These are phyloP conservation scores for Pipistrellus pygmaeus DNA, from an alignment of 2,797 vertebrate genomes.

Conservation along the genomic window DNA sequence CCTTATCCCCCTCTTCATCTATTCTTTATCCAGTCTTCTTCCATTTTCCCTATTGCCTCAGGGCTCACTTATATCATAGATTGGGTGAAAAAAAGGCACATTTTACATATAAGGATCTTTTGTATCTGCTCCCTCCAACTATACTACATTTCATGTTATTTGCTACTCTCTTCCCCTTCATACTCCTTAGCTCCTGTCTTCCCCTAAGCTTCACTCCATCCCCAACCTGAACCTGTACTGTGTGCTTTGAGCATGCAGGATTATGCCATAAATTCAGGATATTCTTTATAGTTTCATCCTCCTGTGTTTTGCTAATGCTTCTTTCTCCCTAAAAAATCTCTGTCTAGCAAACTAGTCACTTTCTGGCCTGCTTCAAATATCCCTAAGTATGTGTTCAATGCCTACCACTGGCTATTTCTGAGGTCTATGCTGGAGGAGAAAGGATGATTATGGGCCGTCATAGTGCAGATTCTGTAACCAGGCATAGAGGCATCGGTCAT, in stretches of 20 bases:
- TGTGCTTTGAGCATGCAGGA: background rate
- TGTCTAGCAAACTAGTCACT: background rate
- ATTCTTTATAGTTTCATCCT: background rate
- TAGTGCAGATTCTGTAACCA: rapidly evolving
- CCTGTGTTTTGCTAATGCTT: background rate
- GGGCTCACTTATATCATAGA: background rate
- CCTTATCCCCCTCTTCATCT: background rate
- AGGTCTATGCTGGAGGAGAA: background rate
- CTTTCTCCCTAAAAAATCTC: background rate
- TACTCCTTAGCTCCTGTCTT: background rate
- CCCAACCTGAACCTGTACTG: background rate
- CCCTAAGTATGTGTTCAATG: background rate
- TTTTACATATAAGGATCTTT: background rate
- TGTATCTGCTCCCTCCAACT: background rate
- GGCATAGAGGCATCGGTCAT: background rate
- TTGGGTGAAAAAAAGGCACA: background rate
- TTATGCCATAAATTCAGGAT: background rate
- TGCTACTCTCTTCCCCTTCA: background rate
- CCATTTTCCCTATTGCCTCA: background rate
- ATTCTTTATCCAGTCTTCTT: background rate
- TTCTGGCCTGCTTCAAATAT: background rate
- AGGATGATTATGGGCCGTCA: background rate
- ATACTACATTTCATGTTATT: background rate
- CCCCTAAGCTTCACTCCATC: background rate
- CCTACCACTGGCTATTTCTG: background rate